Evolutionary conservation across 2,113 vertebrate species (phyloP).

Genomic region (Forbesichthys agassizii): DNA sequence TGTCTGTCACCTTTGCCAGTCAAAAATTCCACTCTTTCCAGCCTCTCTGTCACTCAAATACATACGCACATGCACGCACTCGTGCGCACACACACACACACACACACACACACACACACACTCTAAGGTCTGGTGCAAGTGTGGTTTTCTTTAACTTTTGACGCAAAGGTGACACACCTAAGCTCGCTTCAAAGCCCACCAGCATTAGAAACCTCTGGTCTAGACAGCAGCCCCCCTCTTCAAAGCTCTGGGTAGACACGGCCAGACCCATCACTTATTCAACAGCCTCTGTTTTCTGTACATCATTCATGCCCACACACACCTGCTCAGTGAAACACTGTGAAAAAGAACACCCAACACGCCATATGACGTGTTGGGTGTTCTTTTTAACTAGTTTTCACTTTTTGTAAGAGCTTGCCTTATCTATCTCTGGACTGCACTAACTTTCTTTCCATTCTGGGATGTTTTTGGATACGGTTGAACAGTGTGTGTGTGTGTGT

Average conservation of each 20-base stretch:
- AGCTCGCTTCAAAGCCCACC: too few relatives aligned
- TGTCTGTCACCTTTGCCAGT: too few relatives aligned
- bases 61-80: too few relatives aligned
- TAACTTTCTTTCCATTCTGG: conserved; percentile 17
- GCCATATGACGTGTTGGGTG: neutral
- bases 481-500: conserved; percentile 4
- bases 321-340: conserved; percentile 23
- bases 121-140: too few relatives aligned
- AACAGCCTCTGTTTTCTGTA: conserved; percentile 6
- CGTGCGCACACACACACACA: neutral
- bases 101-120: neutral
- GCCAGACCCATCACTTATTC: conserved; percentile 12
- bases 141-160: too few relatives aligned
- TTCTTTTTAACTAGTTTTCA: neutral
- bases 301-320: conserved; percentile 39
- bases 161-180: too few relatives aligned
- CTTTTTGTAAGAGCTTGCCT: conserved; percentile 5
- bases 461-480: conserved; percentile 22
- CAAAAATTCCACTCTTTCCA: neutral
- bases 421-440: conserved; percentile 22
- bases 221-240: conserved; percentile 24
- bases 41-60: neutral
- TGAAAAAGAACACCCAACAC: neutral
- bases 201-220: too few relatives aligned
- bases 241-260: conserved; percentile 22